Base-by-base conservation (phyloP, 2,113 vertebrate species). In the Rhinopithecus roxellana region DNA sequence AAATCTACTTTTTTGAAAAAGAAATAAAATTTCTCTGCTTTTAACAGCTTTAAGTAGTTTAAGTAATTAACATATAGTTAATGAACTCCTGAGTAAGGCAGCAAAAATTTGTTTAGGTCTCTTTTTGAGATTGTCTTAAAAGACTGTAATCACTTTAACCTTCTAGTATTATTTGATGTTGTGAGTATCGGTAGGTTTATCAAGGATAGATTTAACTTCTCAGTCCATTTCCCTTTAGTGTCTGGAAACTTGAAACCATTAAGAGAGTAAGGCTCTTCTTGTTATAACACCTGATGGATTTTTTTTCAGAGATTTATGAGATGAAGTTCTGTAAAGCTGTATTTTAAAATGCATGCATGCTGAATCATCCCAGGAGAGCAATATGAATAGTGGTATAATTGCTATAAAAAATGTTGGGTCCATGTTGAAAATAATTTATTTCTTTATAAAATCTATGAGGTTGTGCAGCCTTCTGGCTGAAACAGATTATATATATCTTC, bases 311-410 rank as follows among this genome's bases (percentile, higher is more conserved):
- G 96, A 98, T 98, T 98, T 98, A 98, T 98, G 96, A 93, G 77
- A 75, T 77, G 22, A 64, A 97, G 95, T 98, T 98, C 97, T 97
- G 88, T 95, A 91, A 98, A 98, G 74, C 78, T 67, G 94, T 97
- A 96, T 98, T 98, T 99, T 98, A 98, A 96, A 98, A 97, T 69
- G 70, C 75, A 52, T 98, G 77, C 40, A 55, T 98, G 98, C 98
- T 98, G 97, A 93, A 98, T 98, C 94, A 98, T 85, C 89, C 0
- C 0, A 95, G 86, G 85, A 98, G 74, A 93, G 72, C 61, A 70
- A 94, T 91, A 45, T 98, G 98, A 99, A 93, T 98, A 97, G 98
- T 98, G 97, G 69, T 75, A 95, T 97, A 92, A 98, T 98, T 98
- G 98, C 84, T 52, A 35, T 98, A 98, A 98, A 88, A 98, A 98